Evolutionary conservation across 2,797 vertebrate genomes (phyloP).

Genomic region (Ptychadena robeensis): DNA sequence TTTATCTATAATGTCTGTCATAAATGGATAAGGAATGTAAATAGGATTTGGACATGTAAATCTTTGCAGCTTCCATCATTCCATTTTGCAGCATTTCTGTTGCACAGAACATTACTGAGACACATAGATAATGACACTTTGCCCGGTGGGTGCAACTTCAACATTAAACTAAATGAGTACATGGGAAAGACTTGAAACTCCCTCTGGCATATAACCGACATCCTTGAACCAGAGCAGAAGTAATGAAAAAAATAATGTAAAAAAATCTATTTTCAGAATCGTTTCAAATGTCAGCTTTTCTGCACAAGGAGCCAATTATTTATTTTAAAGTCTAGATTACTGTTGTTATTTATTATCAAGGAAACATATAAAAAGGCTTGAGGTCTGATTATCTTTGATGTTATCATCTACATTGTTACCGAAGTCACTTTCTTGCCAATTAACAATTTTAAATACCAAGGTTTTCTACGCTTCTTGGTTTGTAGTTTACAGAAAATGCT

Average conservation of each 20-base stretch:
- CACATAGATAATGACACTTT: slow-evolving; percentile 57
- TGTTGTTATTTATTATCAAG: slow-evolving; percentile 10
- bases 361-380: slow-evolving; percentile 35
- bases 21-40: not conserved
- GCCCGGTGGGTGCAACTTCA: slow-evolving; percentile 54
- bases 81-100: slow-evolving; percentile 26
- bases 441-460: slow-evolving; percentile 31
- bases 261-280: slow-evolving; percentile 29
- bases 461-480: slow-evolving; percentile 6
- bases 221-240: slow-evolving; percentile 56
- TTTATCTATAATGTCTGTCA: not conserved
- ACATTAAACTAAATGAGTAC: slow-evolving; percentile 56
- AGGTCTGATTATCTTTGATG: slow-evolving; percentile 26
- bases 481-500: not conserved
- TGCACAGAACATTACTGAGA: slow-evolving; percentile 50
- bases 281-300: slow-evolving; percentile 35
- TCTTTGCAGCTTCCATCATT: slow-evolving; percentile 28
- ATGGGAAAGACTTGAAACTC: slow-evolving; percentile 54
- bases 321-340: slow-evolving; percentile 26
- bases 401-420: slow-evolving; percentile 34
- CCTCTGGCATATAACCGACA: slow-evolving; percentile 53
- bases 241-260: slow-evolving; percentile 45
- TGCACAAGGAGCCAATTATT: slow-evolving; percentile 39
- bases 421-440: slow-evolving; percentile 38
- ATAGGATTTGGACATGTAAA: slow-evolving; percentile 9